phyloP scores from a whole-genome alignment of 2,113 vertebrate species.

The Gnathonemus echidnorhynchus region DNA sequence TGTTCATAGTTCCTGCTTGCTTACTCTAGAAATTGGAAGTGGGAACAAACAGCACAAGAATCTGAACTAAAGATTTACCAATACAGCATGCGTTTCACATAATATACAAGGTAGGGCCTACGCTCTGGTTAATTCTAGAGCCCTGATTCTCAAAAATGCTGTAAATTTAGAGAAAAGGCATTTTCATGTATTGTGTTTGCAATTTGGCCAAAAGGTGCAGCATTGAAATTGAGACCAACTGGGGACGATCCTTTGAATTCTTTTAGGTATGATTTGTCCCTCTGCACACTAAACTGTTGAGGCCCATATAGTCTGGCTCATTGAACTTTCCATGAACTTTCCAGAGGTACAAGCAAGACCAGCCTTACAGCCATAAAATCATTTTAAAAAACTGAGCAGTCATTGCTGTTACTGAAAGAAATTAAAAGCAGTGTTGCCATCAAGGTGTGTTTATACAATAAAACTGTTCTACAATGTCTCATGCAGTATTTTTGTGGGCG shows the following conservation, averaged over 20 bases:
- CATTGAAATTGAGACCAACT: background rate
- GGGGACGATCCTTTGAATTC: background rate
- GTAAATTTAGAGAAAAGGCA: background rate
- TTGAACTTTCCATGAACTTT: background rate
- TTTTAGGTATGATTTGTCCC: background rate
- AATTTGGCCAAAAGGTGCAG: background rate
- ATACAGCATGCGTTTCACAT: background rate
- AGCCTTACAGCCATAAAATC: background rate
- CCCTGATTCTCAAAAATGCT: background rate
- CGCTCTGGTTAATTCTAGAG: no score
- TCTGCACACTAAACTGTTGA: background rate
- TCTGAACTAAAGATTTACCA: background rate
- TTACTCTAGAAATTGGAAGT: background rate
- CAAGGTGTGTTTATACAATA: constrained; percentile 21
- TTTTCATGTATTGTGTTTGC: background rate
- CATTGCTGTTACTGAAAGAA: constrained; percentile 1
- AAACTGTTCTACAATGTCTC: background rate
- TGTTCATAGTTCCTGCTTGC: background rate
- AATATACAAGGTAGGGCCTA: background rate
- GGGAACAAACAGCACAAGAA: background rate
- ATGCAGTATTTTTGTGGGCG: background rate
- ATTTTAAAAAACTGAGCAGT: background rate
- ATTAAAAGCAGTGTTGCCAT: constrained; percentile 17
- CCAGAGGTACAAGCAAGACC: background rate
- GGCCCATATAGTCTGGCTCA: background rate